These are phyloP conservation scores for Epirrita christyi DNA, from an alignment of 2,888 invertebrate species.

Conservation along the genomic window DNA sequence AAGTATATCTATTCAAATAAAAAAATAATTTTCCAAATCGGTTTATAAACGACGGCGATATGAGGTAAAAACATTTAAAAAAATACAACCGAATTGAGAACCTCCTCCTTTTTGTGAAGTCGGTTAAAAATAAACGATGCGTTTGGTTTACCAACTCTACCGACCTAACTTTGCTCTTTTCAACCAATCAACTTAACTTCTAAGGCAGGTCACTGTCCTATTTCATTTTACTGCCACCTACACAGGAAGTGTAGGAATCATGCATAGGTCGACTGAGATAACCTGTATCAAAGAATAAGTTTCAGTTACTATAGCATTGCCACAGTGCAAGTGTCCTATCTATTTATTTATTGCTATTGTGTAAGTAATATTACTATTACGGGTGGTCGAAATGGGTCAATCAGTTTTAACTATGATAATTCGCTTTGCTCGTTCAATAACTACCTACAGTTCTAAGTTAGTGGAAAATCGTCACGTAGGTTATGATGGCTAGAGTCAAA, in stretches of 20 bases:
- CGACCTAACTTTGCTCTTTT: constrained; percentile 8
- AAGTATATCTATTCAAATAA: too few relatives aligned
- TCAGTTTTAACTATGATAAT: constrained; percentile 17
- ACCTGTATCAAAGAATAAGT: constrained; percentile 9
- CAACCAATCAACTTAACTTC: constrained; percentile 13
- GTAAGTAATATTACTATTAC: constrained; percentile 21
- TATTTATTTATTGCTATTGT: constrained; percentile 22
- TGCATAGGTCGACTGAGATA: constrained; percentile 22
- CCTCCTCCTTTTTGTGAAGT: too few relatives aligned
- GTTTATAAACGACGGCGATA: too few relatives aligned
- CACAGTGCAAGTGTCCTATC: not conserved
- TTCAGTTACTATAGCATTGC: not conserved
- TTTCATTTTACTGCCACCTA: constrained; percentile 32
- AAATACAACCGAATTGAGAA: too few relatives aligned
- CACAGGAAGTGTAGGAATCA: constrained; percentile 32
- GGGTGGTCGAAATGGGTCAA: constrained; percentile 21
- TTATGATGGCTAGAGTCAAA: too few relatives aligned
- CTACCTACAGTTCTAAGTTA: not conserved
- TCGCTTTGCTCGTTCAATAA: too few relatives aligned
- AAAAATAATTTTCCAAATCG: too few relatives aligned
- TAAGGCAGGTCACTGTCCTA: constrained; percentile 29
- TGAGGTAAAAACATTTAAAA: too few relatives aligned
- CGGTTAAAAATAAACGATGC: too few relatives aligned
- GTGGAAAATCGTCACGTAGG: too few relatives aligned
- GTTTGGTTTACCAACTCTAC: too few relatives aligned